These are phyloP conservation scores for Tichodroma muraria DNA, from an alignment of 2,113 vertebrate species.

Conservation along the genomic window DNA sequence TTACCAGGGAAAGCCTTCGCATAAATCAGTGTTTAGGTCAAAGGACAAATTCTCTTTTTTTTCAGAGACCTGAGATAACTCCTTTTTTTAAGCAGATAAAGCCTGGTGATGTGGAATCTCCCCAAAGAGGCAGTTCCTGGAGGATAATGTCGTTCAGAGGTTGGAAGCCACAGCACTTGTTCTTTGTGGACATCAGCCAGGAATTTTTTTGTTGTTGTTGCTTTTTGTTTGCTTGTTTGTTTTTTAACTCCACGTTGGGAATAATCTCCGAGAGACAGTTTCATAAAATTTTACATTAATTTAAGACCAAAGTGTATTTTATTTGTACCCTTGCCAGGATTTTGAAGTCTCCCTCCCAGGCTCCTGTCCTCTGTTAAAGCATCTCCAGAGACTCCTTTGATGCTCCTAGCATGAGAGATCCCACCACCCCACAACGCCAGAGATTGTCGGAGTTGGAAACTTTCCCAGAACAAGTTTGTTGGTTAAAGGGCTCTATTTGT, in stretches of 20 bases:
- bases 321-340: slow-evolving; percentile 63
- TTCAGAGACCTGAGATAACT: background rate
- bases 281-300: slow-evolving; percentile 57
- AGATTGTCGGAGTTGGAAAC: slow-evolving; percentile 52
- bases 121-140: background rate
- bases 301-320: slow-evolving; percentile 62
- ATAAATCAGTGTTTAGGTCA: background rate
- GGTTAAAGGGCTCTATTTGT: slow-evolving; percentile 39
- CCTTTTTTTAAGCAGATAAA: background rate
- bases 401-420: slow-evolving; percentile 64
- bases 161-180: background rate
- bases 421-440: slow-evolving; percentile 22
- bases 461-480: slow-evolving; percentile 60
- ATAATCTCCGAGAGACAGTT: slow-evolving; percentile 51
- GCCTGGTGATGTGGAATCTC: background rate
- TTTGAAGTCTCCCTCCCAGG: slow-evolving; percentile 56
- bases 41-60: background rate
- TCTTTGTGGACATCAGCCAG: slow-evolving; percentile 34
- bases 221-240: slow-evolving; percentile 23
- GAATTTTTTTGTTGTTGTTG: background rate
- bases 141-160: background rate
- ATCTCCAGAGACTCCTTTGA: slow-evolving; percentile 54
- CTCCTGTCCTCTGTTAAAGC: slow-evolving; percentile 46
- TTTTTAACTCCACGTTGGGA: slow-evolving; percentile 40
- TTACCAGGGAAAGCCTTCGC: background rate